These are phyloP conservation scores for Hyles vespertilio DNA, from an alignment of 1,140 invertebrate species.

Conservation along the genomic window DNA sequence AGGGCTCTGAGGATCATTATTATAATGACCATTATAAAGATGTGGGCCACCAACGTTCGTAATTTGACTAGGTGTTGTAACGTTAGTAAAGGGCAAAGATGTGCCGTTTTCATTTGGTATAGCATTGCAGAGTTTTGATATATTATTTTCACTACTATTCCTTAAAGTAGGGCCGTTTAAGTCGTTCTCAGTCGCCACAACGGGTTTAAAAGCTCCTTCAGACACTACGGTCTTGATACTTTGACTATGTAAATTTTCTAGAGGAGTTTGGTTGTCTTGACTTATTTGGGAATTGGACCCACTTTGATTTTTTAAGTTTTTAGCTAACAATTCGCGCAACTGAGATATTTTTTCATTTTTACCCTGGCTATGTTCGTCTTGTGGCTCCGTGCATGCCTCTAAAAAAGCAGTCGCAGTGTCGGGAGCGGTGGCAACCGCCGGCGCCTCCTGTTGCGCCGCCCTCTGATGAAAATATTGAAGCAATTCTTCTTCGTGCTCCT, in stretches of 20 bases:
- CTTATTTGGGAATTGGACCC: conserved; percentile 49
- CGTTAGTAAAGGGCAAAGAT: conserved; percentile 33
- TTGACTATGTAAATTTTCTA: conserved; percentile 34
- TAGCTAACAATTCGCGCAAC: conserved; percentile 81
- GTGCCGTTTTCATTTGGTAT: conserved; percentile 45
- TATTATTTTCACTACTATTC: conserved; percentile 31
- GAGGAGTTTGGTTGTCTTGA: conserved; percentile 31
- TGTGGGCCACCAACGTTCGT: conserved; percentile 33
- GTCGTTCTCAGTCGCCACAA: conserved; percentile 31
- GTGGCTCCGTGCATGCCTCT: conserved; percentile 63
- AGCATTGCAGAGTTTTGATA: conserved; percentile 34
- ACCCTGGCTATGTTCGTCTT: conserved; percentile 65
- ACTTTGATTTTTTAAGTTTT: conserved; percentile 78
- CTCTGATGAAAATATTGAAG: conserved; percentile 85
- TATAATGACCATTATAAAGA: conserved; percentile 57
- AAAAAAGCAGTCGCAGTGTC: conserved; percentile 55
- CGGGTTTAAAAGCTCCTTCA: conserved; percentile 54
- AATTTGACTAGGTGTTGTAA: conserved; percentile 33
- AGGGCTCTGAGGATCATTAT: conserved; percentile 75
- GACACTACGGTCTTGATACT: conserved; percentile 25
- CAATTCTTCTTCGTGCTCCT: conserved; percentile 87
- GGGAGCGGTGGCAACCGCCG: conserved; percentile 21
- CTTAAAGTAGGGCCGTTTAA: conserved; percentile 36
- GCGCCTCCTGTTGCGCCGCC: conserved; percentile 44
- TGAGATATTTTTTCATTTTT: conserved; percentile 83